phyloP scores from a whole-genome alignment of 30 jellyfish, hydroid and myxozoan genomes.

The Aurelia sp. region DNA sequence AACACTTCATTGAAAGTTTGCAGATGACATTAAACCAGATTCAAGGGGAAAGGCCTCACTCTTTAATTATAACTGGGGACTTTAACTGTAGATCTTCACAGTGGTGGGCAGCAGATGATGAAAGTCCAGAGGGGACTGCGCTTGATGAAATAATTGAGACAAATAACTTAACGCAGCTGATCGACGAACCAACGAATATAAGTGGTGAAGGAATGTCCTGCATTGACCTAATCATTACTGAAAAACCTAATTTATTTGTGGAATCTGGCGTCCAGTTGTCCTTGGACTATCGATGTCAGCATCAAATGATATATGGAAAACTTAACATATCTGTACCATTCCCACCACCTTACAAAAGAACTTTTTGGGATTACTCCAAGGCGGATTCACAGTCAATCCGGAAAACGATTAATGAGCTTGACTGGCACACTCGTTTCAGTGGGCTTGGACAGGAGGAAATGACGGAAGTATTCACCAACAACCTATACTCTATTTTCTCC shows the following conservation, averaged over 20 bases:
- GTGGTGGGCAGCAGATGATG: conserved; percentile 20
- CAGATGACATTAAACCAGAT: not conserved
- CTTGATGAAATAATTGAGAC: conserved; percentile 13
- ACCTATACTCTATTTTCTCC: not conserved
- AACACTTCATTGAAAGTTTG: too few relatives aligned
- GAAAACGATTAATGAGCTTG: conserved; percentile 8
- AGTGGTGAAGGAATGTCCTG: too few relatives aligned
- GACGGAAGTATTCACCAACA: conserved; percentile 24
- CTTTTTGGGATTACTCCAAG: conserved; percentile 7
- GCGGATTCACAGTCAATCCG: conserved; percentile 2
- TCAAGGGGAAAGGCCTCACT: conserved; percentile 21
- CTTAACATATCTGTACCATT: not conserved
- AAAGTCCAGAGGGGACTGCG: not conserved
- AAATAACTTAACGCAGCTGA: conserved; percentile 6
- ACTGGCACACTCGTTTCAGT: conserved; percentile 1
- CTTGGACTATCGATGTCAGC: too few relatives aligned
- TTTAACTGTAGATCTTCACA: not conserved
- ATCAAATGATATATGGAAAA: too few relatives aligned
- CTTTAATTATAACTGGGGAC: not conserved
- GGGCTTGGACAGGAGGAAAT: conserved; percentile 22
- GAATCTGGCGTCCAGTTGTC: too few relatives aligned
- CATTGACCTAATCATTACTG: not conserved
- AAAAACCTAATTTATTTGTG: not conserved
- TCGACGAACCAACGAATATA: too few relatives aligned
- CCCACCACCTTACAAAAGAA: conserved; percentile 13